Conservation (phyloP, 2,888 invertebrate genomes). For the Erpobdella octoculata region DNA sequence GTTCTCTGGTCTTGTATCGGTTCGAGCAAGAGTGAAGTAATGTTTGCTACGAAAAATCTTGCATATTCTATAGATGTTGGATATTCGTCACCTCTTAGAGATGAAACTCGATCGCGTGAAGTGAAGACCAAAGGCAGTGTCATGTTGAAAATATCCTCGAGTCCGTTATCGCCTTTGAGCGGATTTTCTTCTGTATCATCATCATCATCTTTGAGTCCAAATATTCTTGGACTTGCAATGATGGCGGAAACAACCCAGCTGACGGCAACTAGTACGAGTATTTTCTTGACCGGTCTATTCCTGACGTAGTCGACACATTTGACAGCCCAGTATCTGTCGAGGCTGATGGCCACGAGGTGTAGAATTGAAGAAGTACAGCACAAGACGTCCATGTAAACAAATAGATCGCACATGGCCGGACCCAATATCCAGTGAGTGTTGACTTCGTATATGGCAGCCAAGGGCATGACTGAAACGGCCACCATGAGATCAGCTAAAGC, state of each 20-base stretch:
- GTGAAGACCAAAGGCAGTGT: not conserved
- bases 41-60: too few relatives aligned
- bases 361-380: slow-evolving; percentile 93
- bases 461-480: slow-evolving; percentile 68
- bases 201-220: slow-evolving; percentile 34
- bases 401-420: slow-evolving; percentile 71
- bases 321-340: slow-evolving; percentile 96
- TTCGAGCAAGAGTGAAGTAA: not conserved
- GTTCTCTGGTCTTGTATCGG: not conserved
- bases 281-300: slow-evolving; percentile 64
- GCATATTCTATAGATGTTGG: too few relatives aligned
- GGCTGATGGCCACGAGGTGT: slow-evolving; percentile 89
- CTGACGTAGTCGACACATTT: slow-evolving; percentile 94
- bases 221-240: slow-evolving; percentile 83
- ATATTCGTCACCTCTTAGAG: too few relatives aligned
- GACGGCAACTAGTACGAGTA: slow-evolving; percentile 79
- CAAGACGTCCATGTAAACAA: slow-evolving; percentile 87
- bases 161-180: slow-evolving; percentile 30
- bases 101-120: not conserved
- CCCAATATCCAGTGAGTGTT: slow-evolving; percentile 31
- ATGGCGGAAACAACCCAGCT: slow-evolving; percentile 87
- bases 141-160: not conserved
- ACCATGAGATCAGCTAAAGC: slow-evolving; percentile 96
- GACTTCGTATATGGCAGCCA: slow-evolving; percentile 53
- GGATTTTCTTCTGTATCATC: slow-evolving; percentile 16